Base-by-base conservation (phyloP, 2,797 vertebrate species). In the Parambassis ranga region DNA sequence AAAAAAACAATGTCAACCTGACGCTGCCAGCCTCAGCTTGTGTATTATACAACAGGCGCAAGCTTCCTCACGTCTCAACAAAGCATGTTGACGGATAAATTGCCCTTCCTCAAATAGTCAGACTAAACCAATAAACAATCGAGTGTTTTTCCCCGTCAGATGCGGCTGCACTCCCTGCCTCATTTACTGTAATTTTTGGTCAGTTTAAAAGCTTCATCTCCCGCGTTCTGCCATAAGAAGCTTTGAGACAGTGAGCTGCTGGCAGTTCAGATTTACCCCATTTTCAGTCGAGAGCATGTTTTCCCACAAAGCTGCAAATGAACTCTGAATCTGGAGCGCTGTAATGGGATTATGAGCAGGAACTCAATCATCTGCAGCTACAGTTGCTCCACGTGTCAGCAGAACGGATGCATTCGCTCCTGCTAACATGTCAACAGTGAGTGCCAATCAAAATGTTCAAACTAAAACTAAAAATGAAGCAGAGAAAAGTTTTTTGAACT, bases 331-430 rank as follows among this genome's bases (percentile, higher is more conserved):
- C 68, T 42, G 64, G 46, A 6, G 52, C 47, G 35, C 63, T 13
- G 59, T 86, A 77, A 87, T 82, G 78, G 72, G 81, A 89, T 89
- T 88, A 88, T 59, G 66, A 82, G 66, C 57, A 33, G 47, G 57
- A 84, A 79, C 67, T 78, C 77, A 83, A 77, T 87, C 81, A 71
- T 86, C 58, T 49, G 8, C 49, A 36, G 61, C 48, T 44, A 31
- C 68, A 60, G 68, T 20, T 51, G 53, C 60, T 61, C 42, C 63
- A 56, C 14, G 11, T 70, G 61, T 61, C 63, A 72, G 62, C 73
- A 31, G 38, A 73, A 39, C 35, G 46, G 3, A 39, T 37, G 15
- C 48, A 46, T 48, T 47, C 7, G 4, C 58, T 16, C n/a, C 43
- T 41, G 50, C 35, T 30, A 13, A 44, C 13, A 7, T 52, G 65